Base-by-base conservation (phyloP, 2,797 vertebrate species). In the Arremon brunneinucha region DNA sequence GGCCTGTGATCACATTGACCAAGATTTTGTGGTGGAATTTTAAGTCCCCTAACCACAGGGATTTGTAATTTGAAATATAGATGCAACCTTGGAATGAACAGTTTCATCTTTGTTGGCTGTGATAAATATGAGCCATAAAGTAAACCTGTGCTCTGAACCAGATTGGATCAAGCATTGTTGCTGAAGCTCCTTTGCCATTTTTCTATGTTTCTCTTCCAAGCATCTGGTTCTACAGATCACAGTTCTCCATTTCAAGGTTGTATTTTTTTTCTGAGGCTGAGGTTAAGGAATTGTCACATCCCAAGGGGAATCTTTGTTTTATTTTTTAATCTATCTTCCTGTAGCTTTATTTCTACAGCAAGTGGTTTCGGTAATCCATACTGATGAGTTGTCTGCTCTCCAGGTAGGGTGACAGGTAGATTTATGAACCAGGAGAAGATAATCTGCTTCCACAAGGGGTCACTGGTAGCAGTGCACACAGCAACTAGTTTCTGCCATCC, bases 161-260 rank as follows among this genome's bases (percentile, higher is more conserved):
- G 65, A 80, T 68, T 89, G 92, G 81, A 90, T 87, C 83, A 70
- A 68, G 44, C 46, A 47, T 84, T 0, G 0, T 56, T 75, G 28
- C 83, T 74, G 49, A 70, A 90, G 39, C n/a, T 94, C 43, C 64
- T 90, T 71, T 90, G 44, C 85, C 39, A n/a, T 89, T 94, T 95
- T 91, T 78, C 84, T 71, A 0, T 84, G 76, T 83, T 94, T 91
- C 64, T 81, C 14, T 87, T 85, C 56, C 50, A 76, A 92, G 71
- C 77, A 44, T 79, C 71, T 76, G 78, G 81, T 92, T 88, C 74
- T 88, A 34, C 91, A 81, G 69, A 91, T 94, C 90, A 32, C 80
- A 94, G 80, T 89, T 95, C 85, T 91, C 46, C 79, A 46, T 95
- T 97, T 97, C 95, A 97, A 94, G 95, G 92, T 83, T 95, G 95